Percentiles rank a stretch among this genome's conserved stretches.
Conservation (phyloP, 2,113 vertebrate genomes). For the Fulmarus glacialis region DNA sequence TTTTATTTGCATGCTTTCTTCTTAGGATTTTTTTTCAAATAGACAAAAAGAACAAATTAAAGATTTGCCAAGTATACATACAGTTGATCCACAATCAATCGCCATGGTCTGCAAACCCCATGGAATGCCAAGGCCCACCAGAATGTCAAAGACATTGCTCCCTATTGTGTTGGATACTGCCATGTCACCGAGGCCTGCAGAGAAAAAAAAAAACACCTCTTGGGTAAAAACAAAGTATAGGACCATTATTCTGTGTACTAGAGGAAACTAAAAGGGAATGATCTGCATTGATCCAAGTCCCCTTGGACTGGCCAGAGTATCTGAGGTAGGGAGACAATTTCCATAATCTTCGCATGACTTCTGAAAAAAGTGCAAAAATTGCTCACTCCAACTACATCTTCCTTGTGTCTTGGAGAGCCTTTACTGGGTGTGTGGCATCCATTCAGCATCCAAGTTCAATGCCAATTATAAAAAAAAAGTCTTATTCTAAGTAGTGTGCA, state of each 20-base stretch:
- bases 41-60: background rate
- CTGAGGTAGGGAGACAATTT: background rate
- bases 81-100: slow-evolving; percentile 86
- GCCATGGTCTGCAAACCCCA: slow-evolving; percentile 96
- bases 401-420: background rate
- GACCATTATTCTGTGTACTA: background rate
- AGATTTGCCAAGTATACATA: slow-evolving; percentile 60
- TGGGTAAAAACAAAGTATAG: background rate
- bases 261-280: background rate
- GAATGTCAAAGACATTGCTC: slow-evolving; percentile 97
- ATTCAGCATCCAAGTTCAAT: background rate
- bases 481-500: background rate
- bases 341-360: background rate
- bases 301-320: background rate
- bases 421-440: background rate
- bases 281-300: background rate
- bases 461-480: background rate
- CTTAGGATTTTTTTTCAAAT: background rate
- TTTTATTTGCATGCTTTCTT: background rate
- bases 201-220: background rate
- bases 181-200: slow-evolving; percentile 93
- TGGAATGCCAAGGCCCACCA: slow-evolving; percentile 92
- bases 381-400: background rate
- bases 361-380: background rate
- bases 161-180: slow-evolving; percentile 96